Evolutionary conservation across 2,113 vertebrate genomes (phyloP).

Genomic region (Aleadryas rufinucha): DNA sequence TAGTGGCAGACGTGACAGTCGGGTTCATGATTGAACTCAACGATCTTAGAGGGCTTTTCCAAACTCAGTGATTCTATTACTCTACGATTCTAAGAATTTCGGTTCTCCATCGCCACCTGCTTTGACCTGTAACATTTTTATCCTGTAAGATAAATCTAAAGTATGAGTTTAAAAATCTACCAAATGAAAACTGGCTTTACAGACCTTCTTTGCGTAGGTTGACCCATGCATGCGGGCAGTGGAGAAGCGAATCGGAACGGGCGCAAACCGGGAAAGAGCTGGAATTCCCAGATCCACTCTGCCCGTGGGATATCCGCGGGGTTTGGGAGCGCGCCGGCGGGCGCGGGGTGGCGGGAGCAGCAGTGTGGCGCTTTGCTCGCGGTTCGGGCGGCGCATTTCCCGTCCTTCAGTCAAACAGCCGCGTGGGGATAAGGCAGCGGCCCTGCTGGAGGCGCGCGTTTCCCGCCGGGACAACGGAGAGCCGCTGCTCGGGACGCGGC

Average conservation of each 20-base stretch:
- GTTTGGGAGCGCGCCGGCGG: neutral
- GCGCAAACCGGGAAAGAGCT: fast-evolving
- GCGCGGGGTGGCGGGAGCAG: neutral
- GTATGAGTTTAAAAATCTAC: neutral
- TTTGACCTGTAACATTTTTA: neutral
- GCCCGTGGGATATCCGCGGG: neutral
- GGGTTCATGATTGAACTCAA: neutral
- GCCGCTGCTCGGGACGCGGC: neutral
- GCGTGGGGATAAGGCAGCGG: fast-evolving
- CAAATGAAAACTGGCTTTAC: neutral
- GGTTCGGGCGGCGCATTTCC: neutral
- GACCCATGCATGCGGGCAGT: fast-evolving
- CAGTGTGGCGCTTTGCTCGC: fast-evolving
- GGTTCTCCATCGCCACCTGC: fast-evolving
- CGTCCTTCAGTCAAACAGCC: fast-evolving
- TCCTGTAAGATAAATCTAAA: neutral
- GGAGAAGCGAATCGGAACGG: neutral
- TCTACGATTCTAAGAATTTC: neutral
- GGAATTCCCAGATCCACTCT: neutral
- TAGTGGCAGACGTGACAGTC: neutral
- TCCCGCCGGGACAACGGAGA: neutral
- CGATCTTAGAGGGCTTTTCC: neutral
- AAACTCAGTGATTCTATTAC: neutral
- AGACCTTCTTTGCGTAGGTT: neutral
- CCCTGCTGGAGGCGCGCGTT: fast-evolving